Conservation (phyloP, 2,797 vertebrate genomes). For the Antennarius maculatus region DNA sequence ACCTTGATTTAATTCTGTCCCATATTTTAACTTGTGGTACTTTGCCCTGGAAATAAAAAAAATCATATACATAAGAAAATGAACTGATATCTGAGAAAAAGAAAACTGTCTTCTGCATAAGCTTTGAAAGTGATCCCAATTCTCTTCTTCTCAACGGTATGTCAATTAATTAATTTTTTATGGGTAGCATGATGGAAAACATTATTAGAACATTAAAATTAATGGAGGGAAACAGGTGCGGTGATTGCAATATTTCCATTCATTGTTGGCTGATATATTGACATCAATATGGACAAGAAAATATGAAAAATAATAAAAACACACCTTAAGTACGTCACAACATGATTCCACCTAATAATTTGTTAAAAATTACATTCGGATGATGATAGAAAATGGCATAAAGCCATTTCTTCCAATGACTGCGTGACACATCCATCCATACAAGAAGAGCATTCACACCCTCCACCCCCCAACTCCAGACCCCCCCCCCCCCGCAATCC, state of each 20-base stretch:
- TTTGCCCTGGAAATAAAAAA: conserved; percentile 87
- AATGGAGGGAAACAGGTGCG: too few species aligned
- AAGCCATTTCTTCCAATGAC: not conserved
- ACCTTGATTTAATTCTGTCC: conserved; percentile 97
- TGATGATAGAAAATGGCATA: not conserved
- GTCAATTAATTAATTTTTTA: not conserved
- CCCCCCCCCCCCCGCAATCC: conserved; percentile 7
- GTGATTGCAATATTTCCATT: too few species aligned
- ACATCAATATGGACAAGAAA: not conserved
- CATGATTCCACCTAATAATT: too few species aligned
- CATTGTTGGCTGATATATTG: not conserved
- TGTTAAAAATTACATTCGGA: not conserved
- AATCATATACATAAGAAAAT: conserved; percentile 51
- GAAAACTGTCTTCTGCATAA: conserved; percentile 33
- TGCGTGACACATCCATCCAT: not conserved
- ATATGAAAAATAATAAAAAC: not conserved
- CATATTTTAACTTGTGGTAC: conserved; percentile 98
- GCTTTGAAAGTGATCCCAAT: conserved; percentile 30
- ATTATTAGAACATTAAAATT: not conserved
- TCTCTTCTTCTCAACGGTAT: conserved; percentile 29
- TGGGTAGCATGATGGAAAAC: not conserved
- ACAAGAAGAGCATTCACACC: not conserved
- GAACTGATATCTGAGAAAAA: conserved; percentile 20
- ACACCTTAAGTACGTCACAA: not conserved
- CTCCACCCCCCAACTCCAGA: conserved; percentile 6